Percentiles rank a stretch among this genome's conserved stretches.
phyloP scores from a whole-genome alignment of 2,888 invertebrate species.

The Ceriagrion tenellum region DNA sequence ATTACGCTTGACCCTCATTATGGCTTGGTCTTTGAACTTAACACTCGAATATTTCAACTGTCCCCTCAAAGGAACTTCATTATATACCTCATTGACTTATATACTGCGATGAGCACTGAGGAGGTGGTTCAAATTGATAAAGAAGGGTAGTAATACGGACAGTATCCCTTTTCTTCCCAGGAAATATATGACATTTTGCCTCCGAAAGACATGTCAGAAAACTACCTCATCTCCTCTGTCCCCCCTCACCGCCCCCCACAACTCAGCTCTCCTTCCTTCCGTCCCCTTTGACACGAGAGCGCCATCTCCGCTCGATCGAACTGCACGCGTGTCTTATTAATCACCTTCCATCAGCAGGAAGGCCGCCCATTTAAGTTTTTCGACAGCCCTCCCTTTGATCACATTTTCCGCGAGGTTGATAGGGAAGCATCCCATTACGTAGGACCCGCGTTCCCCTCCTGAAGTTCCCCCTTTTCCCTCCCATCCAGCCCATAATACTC shows the following conservation, averaged over 20 bases:
- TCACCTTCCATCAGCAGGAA: conserved; percentile 40
- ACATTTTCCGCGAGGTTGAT: conserved; percentile 46
- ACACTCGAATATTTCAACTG: too few relatives aligned
- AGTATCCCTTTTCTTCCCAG: too few relatives aligned
- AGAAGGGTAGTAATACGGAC: too few relatives aligned
- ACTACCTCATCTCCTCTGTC: neutral
- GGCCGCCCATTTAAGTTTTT: conserved; percentile 50
- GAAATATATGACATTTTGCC: neutral
- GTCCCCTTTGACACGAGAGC: neutral
- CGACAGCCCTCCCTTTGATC: conserved; percentile 56
- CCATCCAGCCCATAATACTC: neutral
- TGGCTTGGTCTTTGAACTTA: too few relatives aligned
- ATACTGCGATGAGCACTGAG: too few relatives aligned
- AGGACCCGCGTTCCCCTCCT: neutral
- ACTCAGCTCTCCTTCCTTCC: neutral
- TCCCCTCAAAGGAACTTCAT: too few relatives aligned
- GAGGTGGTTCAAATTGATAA: too few relatives aligned
- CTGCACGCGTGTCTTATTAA: conserved; percentile 53
- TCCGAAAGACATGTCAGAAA: neutral
- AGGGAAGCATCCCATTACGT: conserved; percentile 24
- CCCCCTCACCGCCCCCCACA: neutral
- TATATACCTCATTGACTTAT: too few relatives aligned
- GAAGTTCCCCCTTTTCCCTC: too few relatives aligned
- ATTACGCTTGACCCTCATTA: too few relatives aligned
- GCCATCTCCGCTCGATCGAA: neutral